Evolutionary conservation across 1,140 invertebrate species (phyloP), one percentile per base, ranked within the genome.

Genomic region (Cydia amplana): DNA sequence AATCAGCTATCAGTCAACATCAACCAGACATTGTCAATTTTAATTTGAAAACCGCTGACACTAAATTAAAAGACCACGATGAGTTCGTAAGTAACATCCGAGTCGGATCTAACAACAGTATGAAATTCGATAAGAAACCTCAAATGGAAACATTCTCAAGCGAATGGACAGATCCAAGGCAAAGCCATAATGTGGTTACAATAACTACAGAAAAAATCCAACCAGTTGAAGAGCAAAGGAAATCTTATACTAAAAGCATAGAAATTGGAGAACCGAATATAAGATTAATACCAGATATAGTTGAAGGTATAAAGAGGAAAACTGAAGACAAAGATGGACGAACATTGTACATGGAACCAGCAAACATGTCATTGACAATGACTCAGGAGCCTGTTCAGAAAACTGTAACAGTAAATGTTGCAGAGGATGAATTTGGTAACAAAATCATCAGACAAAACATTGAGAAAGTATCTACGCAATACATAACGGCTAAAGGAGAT

Each of bases 21-120:
- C 93, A 93, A 85, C 93, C 93, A 4, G 93, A 93, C 76, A 93
- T 93, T 18, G 92, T 93, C 0, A 93, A 93, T 72, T 90, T 93
- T 77, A 89, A 91, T 82, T 83, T 92, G 20, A 93, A 92, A 84
- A 76, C 83, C 70, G 80, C 83, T 16, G 85, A 88, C 64, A 73
- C 79, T 5, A 89, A 91, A 83, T 20, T 70, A 40, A 85, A 78
- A 78, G 85, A 91, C 25, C 89, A 90, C 20, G 88, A 92, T 77
- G 93, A 93, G 75, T 93, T 91, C 75, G 88, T 93, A 2, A 93
- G 93, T 64, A 93, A 93, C 73, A 91, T 93, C 20, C 89, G 88
- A 78, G 87, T 93, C 6, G 93, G 93, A 32, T 91, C 91, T 3
- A 87, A 91, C 55, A 93, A 92, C 79, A 93, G 86, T 74, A 77